Evolutionary conservation across 2,888 invertebrate species (phyloP), one percentile per base, ranked within the genome.

Genomic region (Campoplex capitator): DNA sequence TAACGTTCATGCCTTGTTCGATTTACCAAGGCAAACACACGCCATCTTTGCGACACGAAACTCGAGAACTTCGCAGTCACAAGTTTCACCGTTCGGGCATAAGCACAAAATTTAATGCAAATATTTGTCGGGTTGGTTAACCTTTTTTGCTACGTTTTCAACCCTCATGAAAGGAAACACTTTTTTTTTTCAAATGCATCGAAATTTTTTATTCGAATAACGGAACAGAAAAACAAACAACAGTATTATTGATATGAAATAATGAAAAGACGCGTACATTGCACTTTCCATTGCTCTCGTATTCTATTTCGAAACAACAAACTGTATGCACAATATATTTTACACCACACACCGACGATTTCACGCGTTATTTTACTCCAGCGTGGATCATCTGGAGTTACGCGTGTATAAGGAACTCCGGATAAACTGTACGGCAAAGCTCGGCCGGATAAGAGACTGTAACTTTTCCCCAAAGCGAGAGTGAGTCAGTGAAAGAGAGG

Each of bases 301-400:
- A 23, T 38, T 38, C 38, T 23, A 70, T 23, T 45, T 23, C 70
- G 4, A 42, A 68, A 70, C 13, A 70, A 45, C 28, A 48, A 9
- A 8, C 45, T 48, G 32, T 35, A 16, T n/a, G 35, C 38, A 35
- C 54, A 73, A 67, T 67, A 54, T 81, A 67, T 51, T 35, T 32
- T 51, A 23, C 28, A 23, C 23, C 23, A 23, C 32, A 32, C 32
- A 32, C 32, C 32, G 45, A 45, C 48, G n/a, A 65, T 80, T 65
- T 67, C 74, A 56, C 86, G 86, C 84, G 74, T 54, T 84, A 58
- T 77, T 74, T 68, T 67, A 13, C 74, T 78, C 68, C 68, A 79
- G 70, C 74, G 77, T 77, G 86, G 58, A 82, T 82, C 73, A 84
- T 78, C 78, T 23, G 81, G 82, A 73, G 71, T 77, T 84, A 68